Base-by-base conservation (phyloP, 1,140 invertebrate species). In the Pantala flavescens region DNA sequence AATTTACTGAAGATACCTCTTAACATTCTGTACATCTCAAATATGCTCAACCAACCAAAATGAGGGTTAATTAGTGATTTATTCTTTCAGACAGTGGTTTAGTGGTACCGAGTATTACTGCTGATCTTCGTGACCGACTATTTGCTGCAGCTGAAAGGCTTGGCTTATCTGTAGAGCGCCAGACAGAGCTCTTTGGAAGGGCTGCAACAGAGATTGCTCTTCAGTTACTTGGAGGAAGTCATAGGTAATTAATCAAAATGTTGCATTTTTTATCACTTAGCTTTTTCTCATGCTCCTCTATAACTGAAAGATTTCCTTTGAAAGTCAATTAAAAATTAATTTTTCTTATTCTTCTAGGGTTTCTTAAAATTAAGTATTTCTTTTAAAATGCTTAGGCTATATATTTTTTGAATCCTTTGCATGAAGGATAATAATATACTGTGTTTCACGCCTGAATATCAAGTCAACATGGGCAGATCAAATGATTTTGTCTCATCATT, bases 151-250 rank as follows among this genome's bases (percentile, higher is more conserved):
- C 90, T 24, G 90, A 90, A 78, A 84, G 86, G 73, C 81, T 85
- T 75, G 91, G 92, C 12, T 85, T 93, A 28, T 88, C 86, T 43
- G 84, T 85, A 80, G 89, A 91, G 77, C 83, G 91, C 71, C 84
- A 90, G 81, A 84, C 89, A 63, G 93, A 95, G 80, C 84, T 92
- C 71, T 84, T 93, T 75, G 92, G 91, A 2, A 84, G 92, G 43
- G 91, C 90, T 19, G 88, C 91, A 36, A 86, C 89, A 74, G 93
- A 95, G 82, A 90, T 94, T 82, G 88, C 89, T 55, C 83, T 95
- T 0, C 91, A 93, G 76, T 80, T 94, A 11, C 79, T 93, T 14
- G 93, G 93, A 14, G 92, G 93, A 5, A 89, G 87, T 74, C 88
- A 83, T 78, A 85, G 85, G 78, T 75, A 72, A 76, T 36, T 70